Evolutionary conservation across 2,113 vertebrate species (phyloP).

Genomic region (Garra rufa): DNA sequence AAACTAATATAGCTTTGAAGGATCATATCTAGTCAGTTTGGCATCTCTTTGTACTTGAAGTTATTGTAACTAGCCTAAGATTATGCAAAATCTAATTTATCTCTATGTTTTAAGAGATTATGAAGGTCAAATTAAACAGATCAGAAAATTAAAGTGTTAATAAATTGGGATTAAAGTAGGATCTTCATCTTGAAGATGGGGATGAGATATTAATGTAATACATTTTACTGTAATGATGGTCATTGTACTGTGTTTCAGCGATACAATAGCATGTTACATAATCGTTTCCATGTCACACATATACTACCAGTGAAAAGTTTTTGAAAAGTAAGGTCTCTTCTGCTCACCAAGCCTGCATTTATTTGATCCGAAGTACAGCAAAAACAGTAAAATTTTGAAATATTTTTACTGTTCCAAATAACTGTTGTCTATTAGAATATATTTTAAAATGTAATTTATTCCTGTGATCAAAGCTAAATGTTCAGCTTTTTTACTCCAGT

Average conservation of each 20-base stretch:
- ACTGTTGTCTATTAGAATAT: too few species aligned
- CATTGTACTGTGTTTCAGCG: not conserved
- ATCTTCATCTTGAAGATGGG: not conserved
- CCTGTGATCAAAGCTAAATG: too few species aligned
- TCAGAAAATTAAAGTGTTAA: not conserved
- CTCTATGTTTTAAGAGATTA: not conserved
- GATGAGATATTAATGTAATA: not conserved
- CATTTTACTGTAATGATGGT: not conserved
- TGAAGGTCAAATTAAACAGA: not conserved
- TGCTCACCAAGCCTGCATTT: too few species aligned
- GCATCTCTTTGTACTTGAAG: slow-evolving; percentile 9
- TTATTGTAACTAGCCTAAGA: not conserved
- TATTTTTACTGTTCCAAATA: too few species aligned
- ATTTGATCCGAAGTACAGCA: too few species aligned
- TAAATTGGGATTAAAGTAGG: not conserved
- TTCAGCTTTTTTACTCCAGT: too few species aligned
- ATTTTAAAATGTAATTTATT: too few species aligned
- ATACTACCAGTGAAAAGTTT: too few species aligned
- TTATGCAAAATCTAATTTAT: not conserved
- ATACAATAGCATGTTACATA: not conserved
- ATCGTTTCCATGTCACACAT: not conserved
- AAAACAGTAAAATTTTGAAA: too few species aligned
- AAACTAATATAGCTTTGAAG: not conserved
- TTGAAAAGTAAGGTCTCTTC: too few species aligned
- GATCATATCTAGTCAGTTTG: not conserved